Conservation (phyloP, 2,888 invertebrate species). For the Hydriomena furcata region DNA sequence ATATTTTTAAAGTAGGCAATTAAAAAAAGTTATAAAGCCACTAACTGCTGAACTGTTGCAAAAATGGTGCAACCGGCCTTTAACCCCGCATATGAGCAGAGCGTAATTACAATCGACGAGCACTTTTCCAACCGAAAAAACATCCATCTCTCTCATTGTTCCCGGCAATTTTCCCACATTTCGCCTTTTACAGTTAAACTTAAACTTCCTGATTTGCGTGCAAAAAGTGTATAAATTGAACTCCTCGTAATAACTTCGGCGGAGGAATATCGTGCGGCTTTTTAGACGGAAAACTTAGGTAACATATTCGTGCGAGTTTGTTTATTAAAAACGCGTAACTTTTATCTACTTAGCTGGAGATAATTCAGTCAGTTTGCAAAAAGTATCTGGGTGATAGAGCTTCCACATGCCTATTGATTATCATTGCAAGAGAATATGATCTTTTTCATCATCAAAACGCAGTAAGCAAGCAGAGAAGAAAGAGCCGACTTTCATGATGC, state of each 20-base stretch:
- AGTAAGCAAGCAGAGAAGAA: too few species aligned
- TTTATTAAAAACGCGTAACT: conserved; percentile 3
- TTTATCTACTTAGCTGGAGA: too few species aligned
- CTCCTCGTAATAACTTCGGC: conserved; percentile 48
- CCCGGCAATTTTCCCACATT: conserved; percentile 75
- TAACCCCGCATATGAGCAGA: conserved; percentile 62
- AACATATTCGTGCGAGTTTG: conserved; percentile 6
- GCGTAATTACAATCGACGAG: conserved; percentile 77
- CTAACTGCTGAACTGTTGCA: not conserved
- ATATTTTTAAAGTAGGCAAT: too few species aligned
- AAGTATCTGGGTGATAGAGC: too few species aligned
- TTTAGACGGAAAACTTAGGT: conserved; percentile 17
- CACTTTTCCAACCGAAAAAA: conserved; percentile 79
- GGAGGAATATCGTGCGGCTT: conserved; percentile 6
- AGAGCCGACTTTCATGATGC: too few species aligned
- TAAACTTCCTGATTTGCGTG: conserved; percentile 70
- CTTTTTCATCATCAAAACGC: too few species aligned
- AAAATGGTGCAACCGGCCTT: conserved; percentile 36
- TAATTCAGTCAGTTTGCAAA: too few species aligned
- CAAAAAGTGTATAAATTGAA: conserved; percentile 78
- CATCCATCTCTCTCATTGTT: conserved; percentile 75
- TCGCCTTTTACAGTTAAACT: conserved; percentile 77
- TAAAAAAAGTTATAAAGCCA: too few species aligned
- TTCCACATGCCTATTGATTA: too few species aligned
- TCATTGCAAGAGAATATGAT: too few species aligned